phyloP scores from a whole-genome alignment of 2,113 vertebrate genomes.

The Chionis minor region DNA sequence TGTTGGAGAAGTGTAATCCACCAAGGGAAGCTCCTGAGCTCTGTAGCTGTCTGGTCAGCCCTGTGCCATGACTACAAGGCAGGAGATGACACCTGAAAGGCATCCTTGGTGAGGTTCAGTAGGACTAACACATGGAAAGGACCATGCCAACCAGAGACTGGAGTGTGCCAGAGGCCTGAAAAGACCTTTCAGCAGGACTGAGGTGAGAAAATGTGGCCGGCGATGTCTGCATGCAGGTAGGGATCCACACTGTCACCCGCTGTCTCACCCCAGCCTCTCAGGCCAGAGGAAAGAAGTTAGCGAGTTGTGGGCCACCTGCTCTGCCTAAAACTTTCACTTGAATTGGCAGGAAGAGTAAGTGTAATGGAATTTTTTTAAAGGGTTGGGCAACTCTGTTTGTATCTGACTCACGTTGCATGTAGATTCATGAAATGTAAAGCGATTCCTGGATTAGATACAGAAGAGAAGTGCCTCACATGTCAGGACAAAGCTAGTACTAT shows the following conservation, averaged over 20 bases:
- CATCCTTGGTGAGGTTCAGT: background rate
- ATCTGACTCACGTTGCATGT: conserved; percentile 58
- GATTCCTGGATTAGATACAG: conserved; percentile 49
- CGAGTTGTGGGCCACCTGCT: background rate
- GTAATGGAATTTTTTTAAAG: conserved; percentile 60
- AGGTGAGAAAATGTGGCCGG: background rate
- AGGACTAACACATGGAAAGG: background rate
- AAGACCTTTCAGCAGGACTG: background rate
- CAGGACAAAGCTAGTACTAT: conserved; percentile 35
- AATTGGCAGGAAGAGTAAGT: conserved; percentile 41
- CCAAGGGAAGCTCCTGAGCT: background rate
- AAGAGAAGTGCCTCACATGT: conserved; percentile 42
- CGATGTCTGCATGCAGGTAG: background rate
- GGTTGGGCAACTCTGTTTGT: conserved; percentile 54
- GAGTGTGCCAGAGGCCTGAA: background rate
- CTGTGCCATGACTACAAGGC: background rate
- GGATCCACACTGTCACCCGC: background rate
- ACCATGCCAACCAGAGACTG: background rate
- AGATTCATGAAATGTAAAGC: conserved; percentile 56
- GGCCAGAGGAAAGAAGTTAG: background rate
- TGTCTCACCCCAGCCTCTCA: background rate
- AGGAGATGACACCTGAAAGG: background rate
- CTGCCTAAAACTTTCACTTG: conserved; percentile 48
- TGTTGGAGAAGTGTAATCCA: background rate
- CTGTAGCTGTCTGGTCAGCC: background rate